Conservation (phyloP, 92 coral and sea anemone genomes). For the Epizoanthus rinbou region DNA sequence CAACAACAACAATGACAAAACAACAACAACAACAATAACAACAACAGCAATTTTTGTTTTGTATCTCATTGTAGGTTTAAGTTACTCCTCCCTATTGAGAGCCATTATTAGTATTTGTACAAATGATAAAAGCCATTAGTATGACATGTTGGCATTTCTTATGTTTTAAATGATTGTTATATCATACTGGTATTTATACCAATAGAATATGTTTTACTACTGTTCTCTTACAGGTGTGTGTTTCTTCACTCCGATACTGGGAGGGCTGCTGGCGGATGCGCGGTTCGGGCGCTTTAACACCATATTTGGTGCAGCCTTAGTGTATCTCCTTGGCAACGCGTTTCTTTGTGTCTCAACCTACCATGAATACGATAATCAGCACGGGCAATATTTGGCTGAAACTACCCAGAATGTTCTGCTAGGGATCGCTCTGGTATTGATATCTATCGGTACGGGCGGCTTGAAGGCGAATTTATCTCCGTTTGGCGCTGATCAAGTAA, state of each 20-base stretch:
- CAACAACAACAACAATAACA: no score
- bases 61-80: no score
- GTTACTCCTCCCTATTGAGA: no score
- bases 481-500: slow-evolving; percentile 79
- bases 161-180: no score
- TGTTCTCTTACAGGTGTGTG: slow-evolving; percentile 62
- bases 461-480: slow-evolving; percentile 82
- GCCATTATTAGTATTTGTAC: no score
- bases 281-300: slow-evolving; percentile 66
- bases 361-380: slow-evolving; percentile 29
- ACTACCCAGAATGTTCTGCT: slow-evolving; percentile 49
- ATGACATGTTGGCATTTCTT: no score
- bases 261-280: slow-evolving; percentile 84
- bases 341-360: slow-evolving; percentile 62
- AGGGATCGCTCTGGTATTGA: slow-evolving; percentile 51
- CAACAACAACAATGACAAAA: no score
- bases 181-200: background rate
- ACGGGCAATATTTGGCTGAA: slow-evolving; percentile 16
- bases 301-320: slow-evolving; percentile 65
- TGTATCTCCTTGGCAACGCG: slow-evolving; percentile 60
- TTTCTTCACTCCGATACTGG: slow-evolving; percentile 71
- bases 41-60: no score
- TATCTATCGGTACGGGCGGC: slow-evolving; percentile 79
- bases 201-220: background rate
- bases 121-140: no score